These are phyloP conservation scores for Ceuthmochares aereus DNA, from an alignment of 2,113 vertebrate genomes.

Conservation along the genomic window DNA sequence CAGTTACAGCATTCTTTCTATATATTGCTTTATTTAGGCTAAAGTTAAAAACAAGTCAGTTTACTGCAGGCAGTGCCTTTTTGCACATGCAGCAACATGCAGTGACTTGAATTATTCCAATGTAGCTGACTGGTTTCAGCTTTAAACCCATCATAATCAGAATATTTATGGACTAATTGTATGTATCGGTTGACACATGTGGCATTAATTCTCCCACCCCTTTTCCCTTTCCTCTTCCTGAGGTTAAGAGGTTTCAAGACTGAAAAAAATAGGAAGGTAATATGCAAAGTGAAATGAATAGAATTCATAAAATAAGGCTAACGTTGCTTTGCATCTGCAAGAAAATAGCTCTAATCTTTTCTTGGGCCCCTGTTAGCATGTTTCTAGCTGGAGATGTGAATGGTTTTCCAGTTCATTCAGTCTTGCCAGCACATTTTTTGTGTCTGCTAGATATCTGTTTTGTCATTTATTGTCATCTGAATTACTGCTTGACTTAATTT, in stretches of 20 bases:
- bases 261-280: background rate
- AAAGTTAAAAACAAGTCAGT: background rate
- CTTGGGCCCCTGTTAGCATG: background rate
- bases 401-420: background rate
- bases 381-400: background rate
- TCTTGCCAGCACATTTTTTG: background rate
- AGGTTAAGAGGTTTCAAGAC: background rate
- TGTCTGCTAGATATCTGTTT: background rate
- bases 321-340: background rate
- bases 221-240: background rate
- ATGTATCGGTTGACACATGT: accelerated
- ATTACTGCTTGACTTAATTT: background rate
- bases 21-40: background rate
- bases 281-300: background rate
- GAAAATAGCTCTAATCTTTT: background rate
- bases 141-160: background rate
- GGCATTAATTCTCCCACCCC: background rate
- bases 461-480: background rate
- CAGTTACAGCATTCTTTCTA: background rate
- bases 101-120: background rate
- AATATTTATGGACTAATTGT: background rate
- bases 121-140: background rate
- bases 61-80: background rate
- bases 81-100: background rate
- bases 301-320: background rate